These are phyloP conservation scores for Gila orcuttii DNA, from an alignment of 2,113 vertebrate genomes.

Conservation along the genomic window DNA sequence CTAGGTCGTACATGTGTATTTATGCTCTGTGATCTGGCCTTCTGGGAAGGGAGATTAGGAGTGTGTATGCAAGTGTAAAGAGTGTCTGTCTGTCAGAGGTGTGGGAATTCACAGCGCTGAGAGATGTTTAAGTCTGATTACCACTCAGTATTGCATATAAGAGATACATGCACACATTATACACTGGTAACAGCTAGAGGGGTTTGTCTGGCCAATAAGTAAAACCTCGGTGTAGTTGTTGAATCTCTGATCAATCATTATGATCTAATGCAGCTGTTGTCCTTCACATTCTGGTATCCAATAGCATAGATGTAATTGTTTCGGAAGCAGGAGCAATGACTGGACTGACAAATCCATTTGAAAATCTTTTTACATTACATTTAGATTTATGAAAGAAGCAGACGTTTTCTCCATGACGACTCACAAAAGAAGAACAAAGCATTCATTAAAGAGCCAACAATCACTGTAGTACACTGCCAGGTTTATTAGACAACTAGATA, in stretches of 20 bases:
- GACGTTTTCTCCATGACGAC: too few species aligned
- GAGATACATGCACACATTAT: neutral
- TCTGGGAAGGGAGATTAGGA: neutral
- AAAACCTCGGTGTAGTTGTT: neutral
- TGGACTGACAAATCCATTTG: neutral
- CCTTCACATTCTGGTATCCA: neutral
- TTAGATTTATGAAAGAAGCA: too few species aligned
- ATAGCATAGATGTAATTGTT: neutral
- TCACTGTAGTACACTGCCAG: too few species aligned
- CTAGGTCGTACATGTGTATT: constrained; percentile 33
- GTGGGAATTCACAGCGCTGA: neutral
- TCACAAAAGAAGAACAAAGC: too few species aligned
- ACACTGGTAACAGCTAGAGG: neutral
- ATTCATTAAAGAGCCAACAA: too few species aligned
- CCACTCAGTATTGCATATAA: neutral
- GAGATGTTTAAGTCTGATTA: neutral
- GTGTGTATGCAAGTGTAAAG: neutral
- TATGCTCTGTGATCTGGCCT: constrained; percentile 35
- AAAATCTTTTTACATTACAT: neutral
- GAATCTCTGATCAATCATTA: neutral
- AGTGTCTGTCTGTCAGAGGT: constrained; percentile 1
- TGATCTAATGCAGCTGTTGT: constrained; percentile 5
- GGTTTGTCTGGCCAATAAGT: neutral
- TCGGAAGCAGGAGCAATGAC: neutral
- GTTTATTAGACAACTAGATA: too few species aligned